Base-by-base conservation (phyloP, 2,797 vertebrate genomes). In the Pseudopleuronectes americanus region DNA sequence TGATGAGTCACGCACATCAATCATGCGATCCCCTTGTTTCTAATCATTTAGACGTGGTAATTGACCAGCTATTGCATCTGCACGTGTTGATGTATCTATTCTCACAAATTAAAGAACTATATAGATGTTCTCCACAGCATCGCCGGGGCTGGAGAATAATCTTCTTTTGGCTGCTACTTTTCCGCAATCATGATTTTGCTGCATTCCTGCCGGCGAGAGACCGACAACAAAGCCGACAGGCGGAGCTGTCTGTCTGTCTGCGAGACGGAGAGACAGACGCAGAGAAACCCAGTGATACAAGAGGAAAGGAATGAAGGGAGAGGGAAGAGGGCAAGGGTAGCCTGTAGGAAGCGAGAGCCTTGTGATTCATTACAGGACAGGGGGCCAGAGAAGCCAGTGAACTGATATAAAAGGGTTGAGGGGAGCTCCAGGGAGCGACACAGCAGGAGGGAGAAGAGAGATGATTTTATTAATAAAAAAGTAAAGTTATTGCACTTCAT, bases 381-480 rank as follows among this genome's bases (percentile, higher is more conserved):
- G 60, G 78, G 79, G 68, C 66, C 53, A 76, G 69, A 55, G 79
- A 80, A 87, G 80, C 83, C 74, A 81, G 83, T 74, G 77, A 84
- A 84, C 75, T 90, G 80, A 91, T 86, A 80, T 87, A 84, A 89
- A 89, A 89, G 79, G 79, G 79, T 67, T 73, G 67, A 79, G 41
- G 55, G 59, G 28, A 74, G 66, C 74, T 79, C 4, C 47, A 74
- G 74, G 78, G 74, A 83, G 65, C 47, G 68, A 76, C 70, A 73
- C 74, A 83, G 88, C 73, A 83, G 83, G 83, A 65, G 71, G 55
- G 24, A 66, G 56, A 68, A 83, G 74, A 89, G 74, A 85, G 79
- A 88, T 90, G 81, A 86, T 91, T 91, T 93, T 93, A 92, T 92
- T 93, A 90, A 91, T 92, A 92, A 87, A 88, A 93, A 93, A 88